Evolutionary conservation across 2,888 invertebrate genomes (phyloP), one percentile per base, ranked within the genome.

Genomic region (Strigamia maritima): DNA sequence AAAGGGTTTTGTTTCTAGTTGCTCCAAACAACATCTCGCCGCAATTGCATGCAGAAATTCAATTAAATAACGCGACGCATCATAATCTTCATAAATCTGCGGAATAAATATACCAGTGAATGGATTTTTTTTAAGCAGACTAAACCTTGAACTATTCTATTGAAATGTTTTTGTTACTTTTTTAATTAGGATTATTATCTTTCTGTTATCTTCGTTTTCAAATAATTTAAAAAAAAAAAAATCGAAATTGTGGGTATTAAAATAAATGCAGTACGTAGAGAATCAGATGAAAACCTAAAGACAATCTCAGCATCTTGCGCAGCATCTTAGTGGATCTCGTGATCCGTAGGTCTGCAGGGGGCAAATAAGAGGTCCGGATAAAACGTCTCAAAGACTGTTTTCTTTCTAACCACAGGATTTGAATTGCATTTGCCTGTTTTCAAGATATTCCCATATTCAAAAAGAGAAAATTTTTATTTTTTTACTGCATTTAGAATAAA

Each of bases 21-120:
- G 70, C 70, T 70, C 28, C 70, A 70, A 65, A 70, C 70, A 26
- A 14, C 70, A 70, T 28, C 16, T 70, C 28, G 28, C 70, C 26
- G 70, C 70, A 70, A 70, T 70, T 70, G 70, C 16, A 28, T 70
- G 70, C 26, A 70, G 26, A 70, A 70, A 70, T 70, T 70, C 70
- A 70, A 70, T 70, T 70, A 70, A 70, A 16, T 19, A 49, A 49
- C 26, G 28, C 28, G 26, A 28, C 70, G 70, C 70, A 28, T 70
- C 28, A 26, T 70, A 70, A 70, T 28, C 24, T 70, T 26, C 28
- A 10, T n/a, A 70, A 70, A 70, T 70, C 28, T 70, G 14, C 26
- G 16, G 28, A 28, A 70, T 70, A 70, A 70, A 28, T 70, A 28
- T n/a, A n/a, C n/a, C n/a, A n/a, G n/a, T n/a, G n/a, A 28, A 28